A percentile compares a stretch with the other conserved stretches of the same genome.
Evolutionary conservation across 2,113 vertebrate genomes (phyloP).

Genomic region (Muscicapa adusta): DNA sequence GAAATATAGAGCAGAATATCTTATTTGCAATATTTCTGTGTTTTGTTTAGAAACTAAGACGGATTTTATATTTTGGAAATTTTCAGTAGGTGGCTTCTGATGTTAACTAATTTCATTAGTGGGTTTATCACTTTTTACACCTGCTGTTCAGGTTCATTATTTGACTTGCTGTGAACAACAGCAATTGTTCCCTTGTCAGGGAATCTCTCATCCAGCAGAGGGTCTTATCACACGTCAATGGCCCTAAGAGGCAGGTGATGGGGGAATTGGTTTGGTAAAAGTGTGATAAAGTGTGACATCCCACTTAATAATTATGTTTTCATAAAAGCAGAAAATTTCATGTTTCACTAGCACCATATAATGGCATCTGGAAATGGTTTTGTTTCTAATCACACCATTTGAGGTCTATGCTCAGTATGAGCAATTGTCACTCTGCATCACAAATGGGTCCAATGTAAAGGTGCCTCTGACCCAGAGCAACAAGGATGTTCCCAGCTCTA

Average conservation of each 20-base stretch:
- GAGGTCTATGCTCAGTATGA: background rate
- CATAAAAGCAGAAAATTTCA: background rate
- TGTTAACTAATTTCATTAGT: background rate
- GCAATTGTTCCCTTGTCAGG: background rate
- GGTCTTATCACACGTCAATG: background rate
- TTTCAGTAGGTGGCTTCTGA: background rate
- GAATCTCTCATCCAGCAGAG: background rate
- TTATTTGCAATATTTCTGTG: background rate
- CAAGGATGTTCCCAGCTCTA: background rate
- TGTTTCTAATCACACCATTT: background rate
- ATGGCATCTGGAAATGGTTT: background rate
- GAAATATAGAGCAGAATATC: background rate
- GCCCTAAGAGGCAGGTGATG: background rate
- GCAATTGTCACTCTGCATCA: background rate
- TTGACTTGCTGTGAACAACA: background rate
- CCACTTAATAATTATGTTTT: conserved; percentile 1
- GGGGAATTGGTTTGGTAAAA: background rate
- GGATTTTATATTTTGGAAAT: background rate
- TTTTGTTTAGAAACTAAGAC: background rate
- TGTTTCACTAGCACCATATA: background rate
- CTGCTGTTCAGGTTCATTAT: background rate
- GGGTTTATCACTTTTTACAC: background rate
- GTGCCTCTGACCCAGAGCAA: background rate
- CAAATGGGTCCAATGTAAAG: background rate
- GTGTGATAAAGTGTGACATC: background rate